Percentiles rank a stretch among this genome's conserved stretches.
phyloP scores from a whole-genome alignment of 2,888 invertebrate genomes.

The Caenorhabditis plicata region DNA sequence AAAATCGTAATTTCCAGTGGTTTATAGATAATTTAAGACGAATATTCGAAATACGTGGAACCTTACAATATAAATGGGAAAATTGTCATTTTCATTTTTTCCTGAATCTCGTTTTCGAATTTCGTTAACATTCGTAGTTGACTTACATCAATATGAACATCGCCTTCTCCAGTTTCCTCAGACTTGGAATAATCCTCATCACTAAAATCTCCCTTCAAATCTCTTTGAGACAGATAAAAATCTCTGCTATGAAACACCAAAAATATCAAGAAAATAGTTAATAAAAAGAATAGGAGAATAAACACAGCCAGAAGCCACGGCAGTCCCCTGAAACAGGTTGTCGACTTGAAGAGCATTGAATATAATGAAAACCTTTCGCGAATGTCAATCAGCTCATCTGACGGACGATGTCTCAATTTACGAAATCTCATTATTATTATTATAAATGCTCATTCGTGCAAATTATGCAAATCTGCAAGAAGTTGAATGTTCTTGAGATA shows the following conservation, averaged over 20 bases:
- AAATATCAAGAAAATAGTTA: slow-evolving; percentile 26
- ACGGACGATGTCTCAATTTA: slow-evolving; percentile 32
- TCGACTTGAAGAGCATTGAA: no score
- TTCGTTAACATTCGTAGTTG: no score
- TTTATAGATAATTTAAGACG: no score
- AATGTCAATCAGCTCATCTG: slow-evolving; percentile 32
- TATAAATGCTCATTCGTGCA: no score
- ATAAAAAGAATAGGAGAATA: slow-evolving; percentile 26
- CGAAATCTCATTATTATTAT: slow-evolving; percentile 24
- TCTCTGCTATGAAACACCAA: slow-evolving; percentile 29
- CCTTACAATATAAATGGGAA: no score
- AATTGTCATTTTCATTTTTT: no score
- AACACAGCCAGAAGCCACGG: slow-evolving; percentile 41
- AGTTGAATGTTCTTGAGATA: no score
- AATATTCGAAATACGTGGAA: no score
- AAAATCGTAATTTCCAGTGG: no score
- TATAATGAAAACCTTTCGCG: slow-evolving; percentile 36
- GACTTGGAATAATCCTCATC: slow-evolving; percentile 4
- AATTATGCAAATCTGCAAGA: no score
- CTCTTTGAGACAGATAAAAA: slow-evolving; percentile 21
- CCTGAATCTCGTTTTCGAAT: no score
- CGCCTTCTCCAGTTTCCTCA: slow-evolving; percentile 3
- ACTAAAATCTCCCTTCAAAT: slow-evolving; percentile 5
- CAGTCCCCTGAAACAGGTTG: slow-evolving; percentile 25
- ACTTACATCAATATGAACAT: slow-evolving; percentile 32